phyloP scores from a whole-genome alignment of 2,113 vertebrate genomes.

The Coregonus clupeaformis region DNA sequence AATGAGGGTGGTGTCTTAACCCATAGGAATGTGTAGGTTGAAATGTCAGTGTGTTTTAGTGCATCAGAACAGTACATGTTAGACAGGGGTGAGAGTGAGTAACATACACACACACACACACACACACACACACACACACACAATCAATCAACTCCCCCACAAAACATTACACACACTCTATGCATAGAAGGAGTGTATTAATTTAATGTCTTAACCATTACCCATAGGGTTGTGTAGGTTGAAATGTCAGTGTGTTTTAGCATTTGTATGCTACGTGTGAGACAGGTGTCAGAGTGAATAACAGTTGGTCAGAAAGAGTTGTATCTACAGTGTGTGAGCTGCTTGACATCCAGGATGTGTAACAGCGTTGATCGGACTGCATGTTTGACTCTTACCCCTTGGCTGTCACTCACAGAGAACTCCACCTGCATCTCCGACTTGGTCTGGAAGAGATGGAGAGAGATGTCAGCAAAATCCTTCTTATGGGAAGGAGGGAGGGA shows the following conservation, averaged over 20 bases:
- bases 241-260: conserved; percentile 43
- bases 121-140: conserved; percentile 13
- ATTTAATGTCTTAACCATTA: conserved; percentile 37
- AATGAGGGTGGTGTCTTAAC: conserved; percentile 37
- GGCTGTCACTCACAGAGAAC: conserved; percentile 93
- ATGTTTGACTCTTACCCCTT: conserved; percentile 83
- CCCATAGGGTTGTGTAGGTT: conserved; percentile 35
- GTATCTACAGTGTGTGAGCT: background rate
- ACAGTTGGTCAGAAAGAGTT: conserved; percentile 25
- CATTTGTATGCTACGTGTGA: conserved; percentile 36
- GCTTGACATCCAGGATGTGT: conserved; percentile 16
- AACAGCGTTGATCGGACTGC: conserved; percentile 39
- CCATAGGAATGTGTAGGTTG: conserved; percentile 36
- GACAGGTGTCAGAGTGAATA: conserved; percentile 51
- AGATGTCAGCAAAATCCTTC: conserved; percentile 29
- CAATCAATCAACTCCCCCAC: background rate
- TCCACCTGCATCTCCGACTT: conserved; percentile 97
- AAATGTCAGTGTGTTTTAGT: conserved; percentile 42
- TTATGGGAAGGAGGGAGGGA: conserved; percentile 8
- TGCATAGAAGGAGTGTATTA: conserved; percentile 19
- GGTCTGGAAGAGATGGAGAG: conserved; percentile 71
- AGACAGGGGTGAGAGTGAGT: conserved; percentile 50
- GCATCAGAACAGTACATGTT: conserved; percentile 30
- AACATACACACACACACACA: conserved; percentile 7
- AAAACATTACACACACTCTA: too few species aligned